Base-by-base conservation (phyloP, 2,888 invertebrate species). In the Ophion obscuratus region DNA sequence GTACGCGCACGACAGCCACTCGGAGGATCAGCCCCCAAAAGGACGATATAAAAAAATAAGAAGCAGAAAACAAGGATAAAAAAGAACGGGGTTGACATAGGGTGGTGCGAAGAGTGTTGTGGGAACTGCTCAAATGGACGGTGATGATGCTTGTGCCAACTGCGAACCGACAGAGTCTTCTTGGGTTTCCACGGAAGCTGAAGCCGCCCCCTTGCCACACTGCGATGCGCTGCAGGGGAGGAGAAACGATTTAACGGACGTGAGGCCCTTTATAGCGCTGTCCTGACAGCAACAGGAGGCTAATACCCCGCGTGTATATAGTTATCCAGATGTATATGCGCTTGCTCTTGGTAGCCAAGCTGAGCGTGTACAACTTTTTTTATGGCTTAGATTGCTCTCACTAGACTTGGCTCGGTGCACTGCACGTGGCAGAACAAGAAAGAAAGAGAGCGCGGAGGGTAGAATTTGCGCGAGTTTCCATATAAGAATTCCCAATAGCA, bases 141-240 rank as follows among this genome's bases (percentile, higher is more conserved):
- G 71, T 71, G 80, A 81, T 81, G 81, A 77, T 62, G 68, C 61
- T 76, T 71, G 81, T 59, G 80, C 80, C 36, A 47, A 67, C 73
- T 74, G 78, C 77, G 77, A 78, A 84, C 83, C 73, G 24, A 24
- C 62, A 61, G 57, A 47, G 31, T 53, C 36, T 40, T 36, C 70
- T 61, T 61, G 59, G 79, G 47, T 85, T 85, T 85, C 85, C 67
- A 82, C 85, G 80, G 85, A 85, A 85, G 85, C 85, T 76, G 62
- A 71, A 66, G 71, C 61, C 53, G 44, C 66, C 64, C 36, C 53
- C 78, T 36, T 74, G 40, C 64, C 64, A 31, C 79, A 40, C 62
- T n/a, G 31, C 17, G 47, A 40, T 20, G 53, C 59, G 24, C 70
- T 76, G 80, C 82, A 73, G 76, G 85, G 83, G 85, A 83, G 85